Conservation (phyloP, 2,113 vertebrate species). For the Illadopsis cleaveri region DNA sequence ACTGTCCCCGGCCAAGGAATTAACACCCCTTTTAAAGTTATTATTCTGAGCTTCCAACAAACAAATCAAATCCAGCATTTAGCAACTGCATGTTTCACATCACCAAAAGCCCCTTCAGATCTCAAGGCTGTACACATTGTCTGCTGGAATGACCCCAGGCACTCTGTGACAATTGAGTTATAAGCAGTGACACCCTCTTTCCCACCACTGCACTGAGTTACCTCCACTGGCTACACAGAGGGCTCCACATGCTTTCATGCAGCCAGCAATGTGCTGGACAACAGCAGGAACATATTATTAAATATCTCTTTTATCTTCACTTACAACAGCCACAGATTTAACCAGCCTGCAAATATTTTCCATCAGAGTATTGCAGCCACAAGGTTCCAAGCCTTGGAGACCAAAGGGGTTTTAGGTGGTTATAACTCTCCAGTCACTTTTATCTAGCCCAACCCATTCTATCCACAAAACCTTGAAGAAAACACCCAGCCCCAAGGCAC, state of each 20-base stretch:
- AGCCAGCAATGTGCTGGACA: slow-evolving; percentile 23
- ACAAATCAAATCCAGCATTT: slow-evolving; percentile 54
- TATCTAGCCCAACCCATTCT: neutral
- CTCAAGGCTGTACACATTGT: slow-evolving; percentile 17
- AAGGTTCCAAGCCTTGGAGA: neutral
- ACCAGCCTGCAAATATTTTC: neutral
- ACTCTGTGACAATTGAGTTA: slow-evolving; percentile 23
- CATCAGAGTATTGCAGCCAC: neutral
- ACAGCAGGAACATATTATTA: slow-evolving; percentile 44
- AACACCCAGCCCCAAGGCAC: neutral
- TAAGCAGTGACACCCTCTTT: slow-evolving; percentile 43
- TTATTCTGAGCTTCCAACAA: slow-evolving; percentile 40
- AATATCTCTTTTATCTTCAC: slow-evolving; percentile 47
- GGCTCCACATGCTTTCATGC: neutral
- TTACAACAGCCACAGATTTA: slow-evolving; percentile 9
- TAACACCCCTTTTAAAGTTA: slow-evolving; percentile 57
- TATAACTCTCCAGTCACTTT: neutral
- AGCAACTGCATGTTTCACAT: slow-evolving; percentile 45
- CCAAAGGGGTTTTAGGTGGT: neutral
- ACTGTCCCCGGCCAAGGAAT: slow-evolving; percentile 44
- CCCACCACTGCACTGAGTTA: slow-evolving; percentile 11
- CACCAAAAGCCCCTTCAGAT: slow-evolving; percentile 40
- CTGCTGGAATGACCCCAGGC: slow-evolving; percentile 55
- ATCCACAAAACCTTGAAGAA: neutral
- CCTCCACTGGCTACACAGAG: slow-evolving; percentile 44